Evolutionary conservation across 2,113 vertebrate genomes (phyloP).

Genomic region (Craseonycteris thonglongyai): DNA sequence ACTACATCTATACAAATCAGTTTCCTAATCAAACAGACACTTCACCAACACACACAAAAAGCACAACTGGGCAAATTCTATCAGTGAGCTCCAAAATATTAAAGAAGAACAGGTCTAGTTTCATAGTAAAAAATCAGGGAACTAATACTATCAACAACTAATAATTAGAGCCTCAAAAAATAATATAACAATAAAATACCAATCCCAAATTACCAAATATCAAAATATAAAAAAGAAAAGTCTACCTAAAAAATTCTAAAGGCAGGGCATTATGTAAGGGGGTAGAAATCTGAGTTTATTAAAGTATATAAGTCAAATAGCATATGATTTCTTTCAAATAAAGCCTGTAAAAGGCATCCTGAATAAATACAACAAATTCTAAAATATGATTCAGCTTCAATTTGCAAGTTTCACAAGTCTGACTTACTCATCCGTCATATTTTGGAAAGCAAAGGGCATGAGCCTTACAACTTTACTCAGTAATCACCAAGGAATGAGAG

Average conservation of each 20-base stretch:
- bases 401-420: background rate
- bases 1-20: background rate
- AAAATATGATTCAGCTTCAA: background rate
- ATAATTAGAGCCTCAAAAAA: background rate
- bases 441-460: background rate
- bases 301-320: background rate
- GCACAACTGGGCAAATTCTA: background rate
- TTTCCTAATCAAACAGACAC: background rate
- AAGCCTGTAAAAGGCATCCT: background rate
- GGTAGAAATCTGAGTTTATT: background rate
- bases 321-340: background rate
- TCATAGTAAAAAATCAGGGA: background rate
- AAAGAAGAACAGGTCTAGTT: background rate
- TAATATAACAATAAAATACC: background rate
- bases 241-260: background rate
- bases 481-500: background rate
- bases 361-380: background rate
- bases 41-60: background rate
- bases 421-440: background rate
- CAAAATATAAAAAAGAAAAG: background rate
- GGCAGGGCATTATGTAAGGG: background rate
- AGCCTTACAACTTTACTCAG: background rate
- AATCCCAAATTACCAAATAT: background rate
- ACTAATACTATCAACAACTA: background rate
- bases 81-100: background rate